A percentile compares a stretch with the other conserved stretches of the same genome.
Conservation (phyloP, 35 echinoderm and acorn worm species). For the Ptychodera flava region DNA sequence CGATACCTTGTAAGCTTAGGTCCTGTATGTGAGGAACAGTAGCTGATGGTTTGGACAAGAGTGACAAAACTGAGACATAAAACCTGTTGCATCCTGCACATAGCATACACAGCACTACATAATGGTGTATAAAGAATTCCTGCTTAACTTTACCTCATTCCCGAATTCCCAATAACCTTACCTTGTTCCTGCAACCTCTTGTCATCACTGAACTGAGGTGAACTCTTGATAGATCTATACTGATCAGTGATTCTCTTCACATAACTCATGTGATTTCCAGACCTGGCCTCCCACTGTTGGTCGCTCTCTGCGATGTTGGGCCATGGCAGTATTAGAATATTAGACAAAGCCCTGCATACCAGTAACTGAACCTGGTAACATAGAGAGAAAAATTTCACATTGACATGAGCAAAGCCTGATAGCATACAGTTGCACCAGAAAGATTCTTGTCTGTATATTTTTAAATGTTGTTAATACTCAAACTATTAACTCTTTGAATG, state of each 20-base stretch:
- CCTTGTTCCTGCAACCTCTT: conserved; percentile 78
- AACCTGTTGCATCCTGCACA: too few species aligned
- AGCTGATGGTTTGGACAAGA: too few species aligned
- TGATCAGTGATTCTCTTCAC: conserved; percentile 73
- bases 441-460: not conserved
- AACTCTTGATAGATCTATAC: conserved; percentile 59
- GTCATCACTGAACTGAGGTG: conserved; percentile 53
- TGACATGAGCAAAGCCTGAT: not conserved
- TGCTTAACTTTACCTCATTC: too few species aligned
- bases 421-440: not conserved
- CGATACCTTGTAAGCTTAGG: too few species aligned
- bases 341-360: conserved; percentile 73
- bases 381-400: not conserved
- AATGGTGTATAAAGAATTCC: too few species aligned
- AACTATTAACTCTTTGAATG: too few species aligned
- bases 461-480: too few species aligned
- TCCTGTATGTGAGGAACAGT: too few species aligned
- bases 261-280: conserved; percentile 54
- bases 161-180: too few species aligned
- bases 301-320: conserved; percentile 77
- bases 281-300: conserved; percentile 81
- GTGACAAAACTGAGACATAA: too few species aligned
- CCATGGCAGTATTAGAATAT: conserved; percentile 91
- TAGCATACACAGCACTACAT: too few species aligned
- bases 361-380: conserved; percentile 65